Percentiles rank a stretch among this genome's conserved stretches.
Conservation (phyloP, 2,888 invertebrate species). For the Phytoseiulus persimilis region DNA sequence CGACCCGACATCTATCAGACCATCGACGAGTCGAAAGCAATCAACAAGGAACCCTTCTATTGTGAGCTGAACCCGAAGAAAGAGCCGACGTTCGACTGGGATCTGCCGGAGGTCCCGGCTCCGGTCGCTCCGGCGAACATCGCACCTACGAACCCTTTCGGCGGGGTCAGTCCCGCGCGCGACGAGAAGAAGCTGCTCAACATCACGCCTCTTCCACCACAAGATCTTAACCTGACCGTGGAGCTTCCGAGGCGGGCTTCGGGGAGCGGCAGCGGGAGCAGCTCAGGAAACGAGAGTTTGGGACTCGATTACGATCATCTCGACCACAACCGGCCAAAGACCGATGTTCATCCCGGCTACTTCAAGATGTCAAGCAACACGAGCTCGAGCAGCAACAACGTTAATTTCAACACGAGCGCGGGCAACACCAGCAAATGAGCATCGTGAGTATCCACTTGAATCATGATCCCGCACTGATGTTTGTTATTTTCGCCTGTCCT, state of each 20-base stretch:
- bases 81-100: neutral
- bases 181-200: constrained; percentile 29
- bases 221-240: neutral
- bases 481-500: too few relatives aligned
- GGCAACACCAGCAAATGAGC: neutral
- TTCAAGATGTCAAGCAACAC: constrained; percentile 14
- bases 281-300: constrained; percentile 18
- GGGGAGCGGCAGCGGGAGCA: constrained; percentile 22
- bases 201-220: neutral
- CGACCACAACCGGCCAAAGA: constrained; percentile 10
- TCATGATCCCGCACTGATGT: too few relatives aligned
- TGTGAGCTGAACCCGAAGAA: constrained; percentile 16
- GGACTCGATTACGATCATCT: constrained; percentile 30
- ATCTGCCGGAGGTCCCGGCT: constrained; percentile 9
- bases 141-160: constrained; percentile 14
- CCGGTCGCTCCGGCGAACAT: constrained; percentile 17
- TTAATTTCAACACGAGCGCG: neutral
- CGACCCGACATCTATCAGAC: constrained; percentile 25
- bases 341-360: constrained; percentile 26
- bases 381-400: constrained; percentile 7
- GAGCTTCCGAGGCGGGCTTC: neutral
- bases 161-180: neutral
- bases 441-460: neutral
- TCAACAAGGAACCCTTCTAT: constrained; percentile 20
- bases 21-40: constrained; percentile 7